Percentiles rank a stretch among this genome's conserved stretches.
Evolutionary conservation across 30 jellyfish, hydroid and myxozoan species (phyloP).

Genomic region (Catostylus mosaicus): DNA sequence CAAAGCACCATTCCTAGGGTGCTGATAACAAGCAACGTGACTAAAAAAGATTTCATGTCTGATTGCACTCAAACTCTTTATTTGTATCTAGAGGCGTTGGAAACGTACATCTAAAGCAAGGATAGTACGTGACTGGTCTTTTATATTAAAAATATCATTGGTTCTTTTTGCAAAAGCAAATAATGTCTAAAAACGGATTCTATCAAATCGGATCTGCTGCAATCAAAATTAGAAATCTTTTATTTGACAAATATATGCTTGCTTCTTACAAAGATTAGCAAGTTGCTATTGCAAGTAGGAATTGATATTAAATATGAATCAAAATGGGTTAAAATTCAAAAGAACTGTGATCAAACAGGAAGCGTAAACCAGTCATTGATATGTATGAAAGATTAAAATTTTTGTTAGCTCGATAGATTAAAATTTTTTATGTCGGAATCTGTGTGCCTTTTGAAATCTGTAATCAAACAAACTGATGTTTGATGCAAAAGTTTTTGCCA

Average conservation of each 20-base stretch:
- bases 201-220: neutral
- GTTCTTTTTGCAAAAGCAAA: neutral
- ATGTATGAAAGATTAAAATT: neutral
- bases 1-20: neutral
- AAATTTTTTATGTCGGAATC: neutral
- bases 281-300: neutral
- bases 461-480: neutral
- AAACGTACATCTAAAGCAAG: neutral
- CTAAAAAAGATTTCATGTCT: neutral
- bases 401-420: neutral
- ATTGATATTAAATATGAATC: neutral
- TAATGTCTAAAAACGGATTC: neutral
- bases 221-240: neutral
- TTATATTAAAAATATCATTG: neutral
- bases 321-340: neutral
- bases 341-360: conserved; percentile 6
- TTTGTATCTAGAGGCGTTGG: neutral
- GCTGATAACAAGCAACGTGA: neutral
- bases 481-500: neutral
- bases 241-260: neutral
- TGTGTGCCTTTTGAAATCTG: neutral
- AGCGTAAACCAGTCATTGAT: neutral
- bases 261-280: neutral
- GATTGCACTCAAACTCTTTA: neutral
- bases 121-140: neutral